Evolutionary conservation across 2,888 invertebrate species (phyloP), one percentile per base, ranked within the genome.

Genomic region (Pollenia griseotomentosa): DNA sequence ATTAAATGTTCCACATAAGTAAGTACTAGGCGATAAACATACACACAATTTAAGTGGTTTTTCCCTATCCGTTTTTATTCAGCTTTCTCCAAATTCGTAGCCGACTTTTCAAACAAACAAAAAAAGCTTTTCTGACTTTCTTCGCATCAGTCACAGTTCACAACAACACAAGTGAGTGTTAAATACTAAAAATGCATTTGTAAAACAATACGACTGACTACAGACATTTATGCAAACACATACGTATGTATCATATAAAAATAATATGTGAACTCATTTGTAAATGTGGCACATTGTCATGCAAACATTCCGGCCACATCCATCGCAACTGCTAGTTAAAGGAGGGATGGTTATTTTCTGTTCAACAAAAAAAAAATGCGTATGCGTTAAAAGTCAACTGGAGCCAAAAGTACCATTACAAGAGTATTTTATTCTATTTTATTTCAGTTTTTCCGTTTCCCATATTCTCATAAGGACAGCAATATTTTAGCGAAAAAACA

Each of bases 341-440:
- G 44, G 19, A 42, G 14, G 12, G 12, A 12, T 16, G 11, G 7
- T 44, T 42, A 19, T 55, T 66, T 33, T 11, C 2, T 12, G n/a
- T 40, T n/a, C 46, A 19, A 19, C 19, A 33, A 33, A 33, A 33
- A 33, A 57, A 40, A 83, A n/a, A 77, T 66, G 78, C 66, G 83
- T 73, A 59, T 65, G 73, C 65, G 66, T 84, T 75, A 79, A 84
- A 78, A 84, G 73, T 73, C 78, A 79, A 78, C 65, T 84, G 78
- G 83, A 84, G 83, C 78, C 83, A 83, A 77, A 74, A 68, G 12
- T 59, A 51, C 66, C n/a, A 66, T 59, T 68, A 59, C 59, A 33
- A 46, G 44, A 44, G 12, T 19, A 63, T 61, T 80, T 16, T 57
- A 33, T 59, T 79, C 19, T 48, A 48, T 33, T 55, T 16, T 42